Percentiles rank a stretch among this genome's conserved stretches.
These are phyloP conservation scores for Cirrhinus mrigala DNA, from an alignment of 2,797 vertebrate species.

Conservation along the genomic window DNA sequence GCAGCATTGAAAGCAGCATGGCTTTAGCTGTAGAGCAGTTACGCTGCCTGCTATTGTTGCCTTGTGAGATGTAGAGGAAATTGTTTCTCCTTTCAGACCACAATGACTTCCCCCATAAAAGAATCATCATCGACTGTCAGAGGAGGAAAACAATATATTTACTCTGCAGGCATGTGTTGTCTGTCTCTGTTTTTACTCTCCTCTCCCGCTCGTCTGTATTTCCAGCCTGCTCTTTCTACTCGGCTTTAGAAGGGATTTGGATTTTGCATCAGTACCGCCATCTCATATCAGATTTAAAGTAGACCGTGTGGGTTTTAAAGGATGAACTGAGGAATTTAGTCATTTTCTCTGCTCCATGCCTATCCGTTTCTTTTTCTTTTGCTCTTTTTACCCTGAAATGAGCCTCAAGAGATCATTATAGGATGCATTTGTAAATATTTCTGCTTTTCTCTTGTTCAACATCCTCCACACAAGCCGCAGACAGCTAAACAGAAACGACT, in stretches of 20 bases:
- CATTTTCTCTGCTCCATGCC: conserved; percentile 47
- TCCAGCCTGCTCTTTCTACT: conserved; percentile 42
- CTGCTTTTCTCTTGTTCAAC: conserved; percentile 28
- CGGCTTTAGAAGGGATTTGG: conserved; percentile 75
- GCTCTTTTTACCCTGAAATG: conserved; percentile 40
- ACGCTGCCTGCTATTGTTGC: conserved; percentile 64
- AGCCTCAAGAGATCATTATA: conserved; percentile 47
- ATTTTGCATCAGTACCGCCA: conserved; percentile 73
- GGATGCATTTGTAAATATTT: conserved; percentile 53
- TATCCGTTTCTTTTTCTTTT: conserved; percentile 34
- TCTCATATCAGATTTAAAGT: conserved; percentile 78
- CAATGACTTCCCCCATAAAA: conserved; percentile 63
- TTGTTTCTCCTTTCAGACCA: conserved; percentile 67
- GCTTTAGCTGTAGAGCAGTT: conserved; percentile 38
- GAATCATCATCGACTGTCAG: conserved; percentile 57
- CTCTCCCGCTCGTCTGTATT: background rate
- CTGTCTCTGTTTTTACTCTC: conserved; percentile 7
- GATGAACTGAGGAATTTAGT: conserved; percentile 73
- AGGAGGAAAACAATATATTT: conserved; percentile 61
- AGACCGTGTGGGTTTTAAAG: conserved; percentile 67
- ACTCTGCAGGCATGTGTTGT: conserved; percentile 43
- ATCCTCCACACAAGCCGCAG: conserved; percentile 56
- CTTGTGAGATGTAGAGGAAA: conserved; percentile 69
- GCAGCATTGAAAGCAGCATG: conserved; percentile 49
- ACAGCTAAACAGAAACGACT: conserved; percentile 65